Percentiles rank a stretch among this genome's conserved stretches.
Evolutionary conservation across 2,113 vertebrate genomes (phyloP).

Genomic region (Globicephala melas): DNA sequence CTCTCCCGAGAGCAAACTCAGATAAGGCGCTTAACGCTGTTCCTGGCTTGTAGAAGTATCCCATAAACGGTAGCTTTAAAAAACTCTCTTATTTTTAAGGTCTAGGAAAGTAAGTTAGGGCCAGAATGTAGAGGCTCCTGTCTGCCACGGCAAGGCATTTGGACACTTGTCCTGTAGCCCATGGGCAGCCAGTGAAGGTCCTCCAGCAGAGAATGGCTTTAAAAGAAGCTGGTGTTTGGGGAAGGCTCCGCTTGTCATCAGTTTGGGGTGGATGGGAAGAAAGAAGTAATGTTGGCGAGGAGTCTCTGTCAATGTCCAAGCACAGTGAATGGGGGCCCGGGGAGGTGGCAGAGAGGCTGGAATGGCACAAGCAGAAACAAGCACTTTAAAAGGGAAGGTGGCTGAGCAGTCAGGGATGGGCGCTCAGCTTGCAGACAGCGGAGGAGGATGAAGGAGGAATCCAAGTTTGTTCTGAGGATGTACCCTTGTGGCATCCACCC

Average conservation of each 20-base stretch:
- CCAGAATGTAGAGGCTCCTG: not conserved
- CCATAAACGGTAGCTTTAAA: not conserved
- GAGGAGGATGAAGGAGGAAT: not conserved
- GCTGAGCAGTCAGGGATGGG: not conserved
- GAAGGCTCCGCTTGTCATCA: not conserved
- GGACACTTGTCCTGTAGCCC: not conserved
- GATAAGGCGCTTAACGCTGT: not conserved
- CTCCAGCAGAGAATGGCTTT: not conserved
- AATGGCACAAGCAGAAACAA: not conserved
- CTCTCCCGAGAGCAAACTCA: not conserved
- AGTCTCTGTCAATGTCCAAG: not conserved
- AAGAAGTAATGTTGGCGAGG: not conserved
- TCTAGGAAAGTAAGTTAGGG: slow-evolving; percentile 4
- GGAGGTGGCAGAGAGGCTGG: not conserved
- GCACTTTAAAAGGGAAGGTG: not conserved
- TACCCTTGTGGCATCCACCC: accelerated
- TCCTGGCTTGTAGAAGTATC: not conserved
- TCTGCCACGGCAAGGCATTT: not conserved
- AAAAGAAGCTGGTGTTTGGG: not conserved
- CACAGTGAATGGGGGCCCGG: not conserved
- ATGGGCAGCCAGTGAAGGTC: not conserved
- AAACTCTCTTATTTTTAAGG: not conserved
- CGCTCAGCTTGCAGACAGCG: not conserved
- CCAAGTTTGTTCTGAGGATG: not conserved
- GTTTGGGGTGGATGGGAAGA: not conserved